Percentiles rank a stretch among this genome's conserved stretches.
These are phyloP conservation scores for Dipodomys ordii DNA, from an alignment of 2,113 vertebrate species.

Conservation along the genomic window DNA sequence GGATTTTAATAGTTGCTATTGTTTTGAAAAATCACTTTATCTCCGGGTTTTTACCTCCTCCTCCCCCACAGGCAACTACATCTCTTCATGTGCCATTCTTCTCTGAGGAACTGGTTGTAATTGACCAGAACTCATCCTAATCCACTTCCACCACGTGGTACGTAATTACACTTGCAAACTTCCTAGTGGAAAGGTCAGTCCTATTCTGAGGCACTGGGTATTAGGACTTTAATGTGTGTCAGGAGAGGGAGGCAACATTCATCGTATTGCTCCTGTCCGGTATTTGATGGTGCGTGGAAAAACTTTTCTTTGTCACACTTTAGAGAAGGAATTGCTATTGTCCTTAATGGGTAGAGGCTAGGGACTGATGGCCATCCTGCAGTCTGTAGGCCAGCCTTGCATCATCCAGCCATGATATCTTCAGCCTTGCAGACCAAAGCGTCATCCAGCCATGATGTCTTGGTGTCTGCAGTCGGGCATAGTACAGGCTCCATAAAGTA, in stretches of 20 bases:
- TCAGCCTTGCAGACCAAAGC: background rate
- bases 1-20: background rate
- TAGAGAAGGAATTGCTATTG: background rate
- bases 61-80: too few relatives aligned
- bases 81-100: background rate
- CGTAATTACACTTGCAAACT: background rate
- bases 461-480: background rate
- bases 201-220: background rate
- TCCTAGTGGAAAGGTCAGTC: background rate
- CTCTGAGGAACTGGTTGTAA: background rate
- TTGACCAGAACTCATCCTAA: background rate
- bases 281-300: background rate
- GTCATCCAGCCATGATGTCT: background rate
- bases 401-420: background rate
- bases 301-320: background rate
- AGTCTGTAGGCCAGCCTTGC: background rate
- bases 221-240: background rate
- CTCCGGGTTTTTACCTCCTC: background rate
- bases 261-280: background rate
- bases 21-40: background rate
- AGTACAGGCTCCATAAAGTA: background rate
- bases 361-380: background rate
- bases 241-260: background rate
- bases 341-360: too few relatives aligned
- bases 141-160: background rate